Base-by-base conservation (phyloP, 2,888 invertebrate genomes). In the Cosmopolites sordidus region DNA sequence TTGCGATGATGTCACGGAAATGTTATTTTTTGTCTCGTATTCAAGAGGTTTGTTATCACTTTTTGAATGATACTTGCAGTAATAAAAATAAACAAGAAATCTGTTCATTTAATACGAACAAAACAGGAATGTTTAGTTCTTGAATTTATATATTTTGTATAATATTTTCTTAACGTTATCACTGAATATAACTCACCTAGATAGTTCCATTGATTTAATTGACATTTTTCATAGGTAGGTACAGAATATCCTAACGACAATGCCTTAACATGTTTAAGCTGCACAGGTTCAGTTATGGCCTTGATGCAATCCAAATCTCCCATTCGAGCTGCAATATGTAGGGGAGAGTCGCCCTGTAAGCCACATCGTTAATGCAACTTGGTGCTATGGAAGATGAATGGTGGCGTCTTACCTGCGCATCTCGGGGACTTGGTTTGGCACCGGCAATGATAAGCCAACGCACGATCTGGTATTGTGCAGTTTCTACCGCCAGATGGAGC, bases 141-240 rank as follows among this genome's bases (percentile, higher is more conserved):
- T n/a, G n/a, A n/a, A n/a, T n/a, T n/a, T n/a, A n/a, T n/a, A n/a
- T n/a, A n/a, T n/a, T n/a, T n/a, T n/a, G n/a, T n/a, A n/a, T n/a
- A n/a, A n/a, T n/a, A n/a, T n/a, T n/a, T n/a, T n/a, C n/a, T n/a
- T n/a, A n/a, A n/a, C n/a, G n/a, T n/a, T n/a, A n/a, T n/a, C n/a
- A n/a, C n/a, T n/a, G n/a, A n/a, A n/a, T n/a, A n/a, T n/a, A n/a
- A 33, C 85, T 84, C 71, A 92, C 92, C 92, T 73, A 86, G 83
- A 73, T 89, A 91, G 72, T 93, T 92, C 74, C 84, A 84, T 71
- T 88, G 86, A 71, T 92, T 86, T 63, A 92, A 77, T 66, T 83
- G 79, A 63, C 64, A 62, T 62, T 72, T 73, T 62, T 74, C 73
- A 67, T 75, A 62, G 65, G 71, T 60, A 16, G 73, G 69, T 63